Conservation (phyloP, 2,888 invertebrate genomes). For the Acleris cristana region DNA sequence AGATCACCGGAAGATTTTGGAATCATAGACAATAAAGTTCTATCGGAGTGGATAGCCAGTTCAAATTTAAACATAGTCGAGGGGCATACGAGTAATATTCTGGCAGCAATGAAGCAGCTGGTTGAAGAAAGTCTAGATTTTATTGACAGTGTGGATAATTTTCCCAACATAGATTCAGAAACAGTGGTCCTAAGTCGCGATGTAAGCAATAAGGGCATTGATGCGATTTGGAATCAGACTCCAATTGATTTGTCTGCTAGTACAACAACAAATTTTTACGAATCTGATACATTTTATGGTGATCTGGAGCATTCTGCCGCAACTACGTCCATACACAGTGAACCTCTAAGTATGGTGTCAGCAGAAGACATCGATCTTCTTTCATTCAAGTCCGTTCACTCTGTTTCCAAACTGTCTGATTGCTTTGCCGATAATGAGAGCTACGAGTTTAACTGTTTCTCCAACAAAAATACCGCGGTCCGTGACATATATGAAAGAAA, state of each 20-base stretch:
- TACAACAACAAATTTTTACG: slow-evolving; percentile 48
- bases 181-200: slow-evolving; percentile 49
- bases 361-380: slow-evolving; percentile 57
- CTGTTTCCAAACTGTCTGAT: slow-evolving; percentile 62
- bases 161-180: slow-evolving; percentile 46
- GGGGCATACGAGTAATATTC: slow-evolving; percentile 43
- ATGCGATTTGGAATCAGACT: slow-evolving; percentile 40
- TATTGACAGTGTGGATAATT: slow-evolving; percentile 44
- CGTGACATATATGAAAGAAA: slow-evolving; percentile 68
- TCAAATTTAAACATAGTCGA: slow-evolving; percentile 38
- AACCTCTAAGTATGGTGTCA: slow-evolving; percentile 34
- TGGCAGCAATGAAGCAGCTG: slow-evolving; percentile 51
- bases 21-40: slow-evolving; percentile 42
- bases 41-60: slow-evolving; percentile 46
- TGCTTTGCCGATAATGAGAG: slow-evolving; percentile 60
- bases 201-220: slow-evolving; percentile 38
- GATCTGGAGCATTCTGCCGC: slow-evolving; percentile 49
- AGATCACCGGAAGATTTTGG: slow-evolving; percentile 25
- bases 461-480: slow-evolving; percentile 48
- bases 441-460: slow-evolving; percentile 39
- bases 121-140: slow-evolving; percentile 60
- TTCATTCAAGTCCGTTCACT: slow-evolving; percentile 63
- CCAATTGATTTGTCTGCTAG: slow-evolving; percentile 45
- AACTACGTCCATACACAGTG: slow-evolving; percentile 46
- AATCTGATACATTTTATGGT: slow-evolving; percentile 45